phyloP scores from a whole-genome alignment of 2,888 invertebrate species.

The Rotaria sp. region DNA sequence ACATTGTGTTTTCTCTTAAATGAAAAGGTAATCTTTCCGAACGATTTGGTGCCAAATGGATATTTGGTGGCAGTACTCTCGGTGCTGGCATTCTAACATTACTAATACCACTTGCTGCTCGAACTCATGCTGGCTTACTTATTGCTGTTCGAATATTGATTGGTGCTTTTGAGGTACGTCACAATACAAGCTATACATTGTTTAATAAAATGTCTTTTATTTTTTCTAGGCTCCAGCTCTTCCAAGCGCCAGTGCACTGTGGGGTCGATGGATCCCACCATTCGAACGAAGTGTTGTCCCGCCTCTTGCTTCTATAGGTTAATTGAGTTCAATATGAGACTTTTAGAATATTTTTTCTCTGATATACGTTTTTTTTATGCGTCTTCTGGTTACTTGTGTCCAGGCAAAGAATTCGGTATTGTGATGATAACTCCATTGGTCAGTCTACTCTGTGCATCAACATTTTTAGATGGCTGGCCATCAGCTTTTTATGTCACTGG shows the following conservation, averaged over 20 bases:
- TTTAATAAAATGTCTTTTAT: too few species aligned
- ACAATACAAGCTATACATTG: too few species aligned
- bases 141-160: conserved; percentile 31
- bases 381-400: too few species aligned
- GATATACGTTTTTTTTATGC: too few species aligned
- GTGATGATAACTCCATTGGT: not conserved
- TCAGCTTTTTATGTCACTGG: not conserved
- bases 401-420: not conserved
- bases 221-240: too few species aligned
- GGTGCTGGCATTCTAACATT: conserved; percentile 23
- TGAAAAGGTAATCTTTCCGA: too few species aligned
- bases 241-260: not conserved
- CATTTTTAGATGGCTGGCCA: not conserved
- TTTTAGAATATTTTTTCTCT: too few species aligned
- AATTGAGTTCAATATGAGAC: too few species aligned
- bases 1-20: too few species aligned
- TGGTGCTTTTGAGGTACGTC: not conserved
- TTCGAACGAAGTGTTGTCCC: not conserved
- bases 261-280: not conserved
- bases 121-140: not conserved
- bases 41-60: conserved; percentile 25
- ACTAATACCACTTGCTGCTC: conserved; percentile 30
- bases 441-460: not conserved
- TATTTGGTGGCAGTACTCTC: conserved; percentile 31
- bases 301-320: too few species aligned